A percentile compares a stretch with the other conserved stretches of the same genome.
These are phyloP conservation scores for Pagrus major DNA, from an alignment of 2,113 vertebrate species.

Conservation along the genomic window DNA sequence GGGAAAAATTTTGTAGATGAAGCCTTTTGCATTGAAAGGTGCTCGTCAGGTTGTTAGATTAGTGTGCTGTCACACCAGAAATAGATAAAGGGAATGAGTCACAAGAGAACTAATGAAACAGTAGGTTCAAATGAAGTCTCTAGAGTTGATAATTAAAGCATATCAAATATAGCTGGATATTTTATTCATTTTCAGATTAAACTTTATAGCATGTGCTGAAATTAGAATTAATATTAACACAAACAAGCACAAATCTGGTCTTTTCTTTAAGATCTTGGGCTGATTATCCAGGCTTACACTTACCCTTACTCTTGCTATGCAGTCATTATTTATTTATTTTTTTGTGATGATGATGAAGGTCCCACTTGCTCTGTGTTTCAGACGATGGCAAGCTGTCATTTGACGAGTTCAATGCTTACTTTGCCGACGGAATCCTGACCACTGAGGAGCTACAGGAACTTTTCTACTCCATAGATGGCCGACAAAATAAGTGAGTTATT, in stretches of 20 bases:
- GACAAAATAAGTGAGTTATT: slow-evolving; percentile 91
- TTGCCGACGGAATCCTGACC: slow-evolving; percentile 94
- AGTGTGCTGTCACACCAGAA: not conserved
- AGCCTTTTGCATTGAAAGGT: not conserved
- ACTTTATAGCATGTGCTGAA: not conserved
- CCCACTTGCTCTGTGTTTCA: slow-evolving; percentile 71
- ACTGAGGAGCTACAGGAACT: slow-evolving; percentile 92
- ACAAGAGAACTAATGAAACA: not conserved
- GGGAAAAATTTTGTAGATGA: not conserved
- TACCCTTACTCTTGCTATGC: not conserved
- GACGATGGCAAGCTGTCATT: slow-evolving; percentile 97
- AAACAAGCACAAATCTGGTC: not conserved
- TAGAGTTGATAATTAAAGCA: not conserved
- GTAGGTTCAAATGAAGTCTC: not conserved
- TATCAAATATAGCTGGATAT: not conserved
- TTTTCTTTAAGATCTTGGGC: too few species aligned
- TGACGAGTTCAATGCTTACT: slow-evolving; percentile 97
- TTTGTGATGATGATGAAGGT: not conserved
- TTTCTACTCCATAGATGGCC: slow-evolving; percentile 91
- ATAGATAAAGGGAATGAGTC: not conserved
- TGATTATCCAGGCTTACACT: not conserved
- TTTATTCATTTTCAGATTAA: not conserved
- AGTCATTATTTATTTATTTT: not conserved
- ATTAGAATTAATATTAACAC: not conserved
- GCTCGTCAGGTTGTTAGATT: not conserved